Base-by-base conservation (phyloP, 2,797 vertebrate genomes). In the Acrossocheilus fasciatus region DNA sequence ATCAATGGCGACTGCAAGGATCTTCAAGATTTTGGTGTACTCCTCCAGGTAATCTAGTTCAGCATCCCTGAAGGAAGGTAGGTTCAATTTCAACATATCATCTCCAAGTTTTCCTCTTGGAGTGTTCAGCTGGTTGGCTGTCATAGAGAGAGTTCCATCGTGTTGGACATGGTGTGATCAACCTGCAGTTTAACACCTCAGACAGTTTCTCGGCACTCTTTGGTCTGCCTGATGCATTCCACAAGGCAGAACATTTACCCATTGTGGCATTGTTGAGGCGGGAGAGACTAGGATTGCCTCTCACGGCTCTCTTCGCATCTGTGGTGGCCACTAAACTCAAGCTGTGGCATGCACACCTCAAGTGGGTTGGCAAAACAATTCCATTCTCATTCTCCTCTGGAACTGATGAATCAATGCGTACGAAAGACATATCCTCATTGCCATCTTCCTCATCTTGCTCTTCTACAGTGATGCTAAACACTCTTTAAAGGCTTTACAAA, bases 301-400 rank as follows among this genome's bases (percentile, higher is more conserved):
- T 6, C 59, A 26, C 14, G n/a, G 59, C 59, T 64, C 26, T 62
- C n/a, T 62, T 64, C 2, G 10, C 59, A 30, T 64, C n/a, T 26
- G 59, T 64, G 59, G 59, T 64, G 59, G n/a, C n/a, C 59, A 62
- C 59, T 12, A 64, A 64, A 64, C 59, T 64, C 41, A 41, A 41
- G 6, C 7, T 41, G 41, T 41, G 59, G 11, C 59, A 64, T 64
- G 59, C 59, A 64, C 59, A 64, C 1, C 59, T 64, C 59, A 64
- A 64, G 59, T 64, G 59, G n/a, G 59, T 64, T 26, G n/a, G 59
- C 59, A 64, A 64, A 64, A 64, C 59, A 26, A 64, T 64, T 64
- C n/a, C 59, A 14, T 3, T 64, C 4, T 26, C 59, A 64, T 64
- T 64, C 11, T 64, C 30, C 6, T 17, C 15, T 17, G 30, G 15